phyloP scores from a whole-genome alignment of 2,888 invertebrate genomes.

The Zaprionus lineosus region DNA sequence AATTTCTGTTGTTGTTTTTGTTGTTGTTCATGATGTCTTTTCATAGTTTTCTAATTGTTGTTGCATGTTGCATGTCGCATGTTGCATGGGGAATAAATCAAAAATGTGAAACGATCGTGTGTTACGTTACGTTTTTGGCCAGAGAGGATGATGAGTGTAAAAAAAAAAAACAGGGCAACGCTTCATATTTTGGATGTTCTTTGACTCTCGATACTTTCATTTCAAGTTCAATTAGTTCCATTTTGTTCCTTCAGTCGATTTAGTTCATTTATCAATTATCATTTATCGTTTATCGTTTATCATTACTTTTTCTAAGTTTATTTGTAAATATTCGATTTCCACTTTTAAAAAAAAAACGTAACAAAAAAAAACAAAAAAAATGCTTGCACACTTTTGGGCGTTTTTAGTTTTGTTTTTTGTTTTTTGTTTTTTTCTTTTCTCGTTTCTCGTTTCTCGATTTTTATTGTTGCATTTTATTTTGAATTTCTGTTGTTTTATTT shows the following conservation, averaged over 20 bases:
- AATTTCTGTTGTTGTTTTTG: not conserved
- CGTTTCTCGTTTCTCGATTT: slow-evolving; percentile 1
- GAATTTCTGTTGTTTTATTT: not conserved
- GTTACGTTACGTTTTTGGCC: slow-evolving; percentile 21
- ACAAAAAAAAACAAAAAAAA: slow-evolving; percentile 22
- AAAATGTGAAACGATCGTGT: slow-evolving; percentile 42
- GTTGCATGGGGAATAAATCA: slow-evolving; percentile 32
- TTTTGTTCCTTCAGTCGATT: slow-evolving; percentile 13
- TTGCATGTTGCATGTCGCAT: slow-evolving; percentile 6
- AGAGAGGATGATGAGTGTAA: slow-evolving; percentile 29
- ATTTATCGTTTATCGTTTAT: slow-evolving; percentile 12
- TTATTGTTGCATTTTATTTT: slow-evolving; percentile 1
- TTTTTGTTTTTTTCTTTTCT: not conserved
- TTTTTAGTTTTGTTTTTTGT: slow-evolving; percentile 1
- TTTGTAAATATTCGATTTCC: slow-evolving; percentile 3
- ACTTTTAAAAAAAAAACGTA: slow-evolving; percentile 46
- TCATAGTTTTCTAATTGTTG: slow-evolving; percentile 7
- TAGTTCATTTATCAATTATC: slow-evolving; percentile 24
- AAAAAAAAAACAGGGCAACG: slow-evolving; percentile 64
- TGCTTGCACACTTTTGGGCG: slow-evolving; percentile 29
- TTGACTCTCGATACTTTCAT: slow-evolving; percentile 15
- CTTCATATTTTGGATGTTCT: slow-evolving; percentile 25
- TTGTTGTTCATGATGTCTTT: not conserved
- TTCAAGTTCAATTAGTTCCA: slow-evolving; percentile 32
- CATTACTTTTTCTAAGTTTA: not conserved